Evolutionary conservation across 1,140 invertebrate species (phyloP), one percentile per base, ranked within the genome.

Genomic region (Capitella teleta): DNA sequence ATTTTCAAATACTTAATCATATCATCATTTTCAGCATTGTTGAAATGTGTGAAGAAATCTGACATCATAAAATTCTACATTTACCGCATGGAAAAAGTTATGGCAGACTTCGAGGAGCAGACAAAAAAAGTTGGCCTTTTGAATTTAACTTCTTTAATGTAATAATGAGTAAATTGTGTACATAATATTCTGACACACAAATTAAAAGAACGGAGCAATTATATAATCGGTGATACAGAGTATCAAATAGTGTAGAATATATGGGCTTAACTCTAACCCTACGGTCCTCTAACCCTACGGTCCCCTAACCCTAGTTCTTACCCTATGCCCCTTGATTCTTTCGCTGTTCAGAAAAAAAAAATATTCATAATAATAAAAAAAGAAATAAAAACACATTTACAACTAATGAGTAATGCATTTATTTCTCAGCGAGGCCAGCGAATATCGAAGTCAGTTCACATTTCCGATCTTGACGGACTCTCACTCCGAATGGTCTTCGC

Each of bases 21-120:
- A n/a, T n/a, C n/a, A n/a, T n/a, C n/a, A n/a, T 28, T 5, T 30
- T 41, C 19, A 57, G 86, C 86, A 6, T 70, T 87, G 52, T 68
- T 90, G 55, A 84, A 87, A 58, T 78, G 82, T 1, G 77, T 80
- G 1, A 76, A 77, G 1, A 78, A 80, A 46, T 77, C 77, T 2
- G 85, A 88, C 44, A 76, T 87, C 56, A 80, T 87, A 42, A 79
- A 79, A 57, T 74, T 32, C 18, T 28, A 47, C 28, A 24, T 47
- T 6, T 47, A 28, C 5, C 19, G 45, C 30, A 45, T 64, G 16
- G 61, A 60, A 40, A 36, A 47, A 36, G 8, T 47, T 18, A 47
- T 32, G 26, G 36, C 19, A 12, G 18, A 19, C 4, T 47, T 26
- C 30, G 26, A 34, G 18, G 45, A 47, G 14, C 44, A 77, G 1